Evolutionary conservation across 2,888 invertebrate species (phyloP).

Genomic region (Acanthosepion lycidas): DNA sequence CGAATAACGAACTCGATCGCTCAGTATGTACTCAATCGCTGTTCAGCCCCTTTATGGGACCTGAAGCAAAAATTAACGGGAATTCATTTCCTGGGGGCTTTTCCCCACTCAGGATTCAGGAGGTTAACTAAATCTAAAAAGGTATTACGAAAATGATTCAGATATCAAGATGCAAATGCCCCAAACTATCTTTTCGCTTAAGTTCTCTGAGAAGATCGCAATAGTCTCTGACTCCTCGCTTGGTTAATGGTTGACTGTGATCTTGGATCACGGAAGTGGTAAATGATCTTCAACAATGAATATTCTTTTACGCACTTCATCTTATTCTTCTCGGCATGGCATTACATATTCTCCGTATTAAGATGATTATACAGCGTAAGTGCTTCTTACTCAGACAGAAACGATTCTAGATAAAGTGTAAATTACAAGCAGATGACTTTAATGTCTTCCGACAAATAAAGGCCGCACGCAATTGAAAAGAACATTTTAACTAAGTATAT

Average conservation of each 20-base stretch:
- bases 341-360: background rate
- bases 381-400: background rate
- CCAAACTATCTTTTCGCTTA: background rate
- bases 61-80: no score
- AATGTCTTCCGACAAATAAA: background rate
- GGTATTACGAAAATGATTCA: no score
- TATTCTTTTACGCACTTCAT: background rate
- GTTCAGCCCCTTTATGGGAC: no score
- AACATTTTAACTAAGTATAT: no score
- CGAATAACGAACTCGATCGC: no score
- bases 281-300: background rate
- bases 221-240: background rate
- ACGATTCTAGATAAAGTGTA: background rate
- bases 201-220: background rate
- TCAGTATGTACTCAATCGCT: no score
- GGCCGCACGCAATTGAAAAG: background rate
- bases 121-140: no score
- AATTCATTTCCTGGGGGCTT: no score
- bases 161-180: no score
- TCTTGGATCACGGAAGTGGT: background rate
- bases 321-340: background rate
- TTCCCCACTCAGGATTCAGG: no score
- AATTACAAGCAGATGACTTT: background rate
- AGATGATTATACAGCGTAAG: background rate
- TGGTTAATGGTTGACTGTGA: background rate